Conservation (phyloP, 2,113 vertebrate genomes). For the Aphelocoma coerulescens region DNA sequence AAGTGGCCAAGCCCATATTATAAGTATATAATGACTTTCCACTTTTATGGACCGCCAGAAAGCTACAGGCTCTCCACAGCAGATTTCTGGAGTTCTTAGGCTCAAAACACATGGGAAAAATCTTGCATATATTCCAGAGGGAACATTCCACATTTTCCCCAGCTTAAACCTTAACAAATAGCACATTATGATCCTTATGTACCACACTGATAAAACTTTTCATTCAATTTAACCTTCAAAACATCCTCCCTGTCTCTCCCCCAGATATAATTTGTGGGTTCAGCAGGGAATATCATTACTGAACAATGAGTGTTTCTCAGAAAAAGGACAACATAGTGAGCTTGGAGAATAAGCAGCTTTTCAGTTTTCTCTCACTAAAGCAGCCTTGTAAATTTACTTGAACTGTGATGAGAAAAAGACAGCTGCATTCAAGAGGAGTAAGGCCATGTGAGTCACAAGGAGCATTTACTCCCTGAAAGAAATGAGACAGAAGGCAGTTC, state of each 20-base stretch:
- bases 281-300: slow-evolving; percentile 35
- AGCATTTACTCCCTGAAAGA: slow-evolving; percentile 4
- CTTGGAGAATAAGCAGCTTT: slow-evolving; percentile 30
- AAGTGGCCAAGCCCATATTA: not conserved
- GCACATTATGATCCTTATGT: not conserved
- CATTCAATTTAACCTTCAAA: slow-evolving; percentile 41
- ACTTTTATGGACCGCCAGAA: not conserved
- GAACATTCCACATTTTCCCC: not conserved
- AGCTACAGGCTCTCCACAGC: not conserved
- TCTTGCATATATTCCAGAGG: not conserved
- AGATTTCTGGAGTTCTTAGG: not conserved
- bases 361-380: slow-evolving; percentile 29
- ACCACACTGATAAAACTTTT: not conserved
- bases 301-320: slow-evolving; percentile 46
- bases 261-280: slow-evolving; percentile 51
- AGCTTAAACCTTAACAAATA: not conserved
- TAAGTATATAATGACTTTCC: not conserved
- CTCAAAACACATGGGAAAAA: not conserved
- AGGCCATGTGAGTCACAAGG: slow-evolving; percentile 10
- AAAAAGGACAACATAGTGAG: slow-evolving; percentile 20
- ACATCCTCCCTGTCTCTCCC: not conserved
- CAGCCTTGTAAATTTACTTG: slow-evolving; percentile 46
- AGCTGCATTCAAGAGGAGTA: slow-evolving; percentile 25
- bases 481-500: not conserved
- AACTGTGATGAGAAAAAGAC: slow-evolving; percentile 30